These are phyloP conservation scores for Dryomyza anilis DNA, from an alignment of 2,888 invertebrate genomes.

Conservation along the genomic window DNA sequence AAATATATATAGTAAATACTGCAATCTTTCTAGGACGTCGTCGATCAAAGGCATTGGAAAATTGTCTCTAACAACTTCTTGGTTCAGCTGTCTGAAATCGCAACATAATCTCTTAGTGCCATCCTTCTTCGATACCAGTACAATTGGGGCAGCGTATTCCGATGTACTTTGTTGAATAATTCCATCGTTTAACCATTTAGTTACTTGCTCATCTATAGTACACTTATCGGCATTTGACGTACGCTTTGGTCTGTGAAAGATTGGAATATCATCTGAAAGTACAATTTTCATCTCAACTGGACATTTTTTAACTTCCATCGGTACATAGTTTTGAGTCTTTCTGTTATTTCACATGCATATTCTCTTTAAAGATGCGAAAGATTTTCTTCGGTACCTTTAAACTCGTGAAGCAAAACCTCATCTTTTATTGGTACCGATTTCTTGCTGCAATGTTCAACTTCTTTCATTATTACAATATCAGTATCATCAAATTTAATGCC, in stretches of 20 bases:
- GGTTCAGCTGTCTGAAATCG: slow-evolving; percentile 35
- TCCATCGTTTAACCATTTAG: neutral
- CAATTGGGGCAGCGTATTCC: neutral
- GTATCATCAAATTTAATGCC: neutral
- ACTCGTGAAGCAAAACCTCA: neutral
- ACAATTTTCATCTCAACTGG: slow-evolving; percentile 26
- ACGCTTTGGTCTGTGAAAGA: slow-evolving; percentile 18
- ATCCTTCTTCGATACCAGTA: neutral
- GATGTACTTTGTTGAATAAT: neutral
- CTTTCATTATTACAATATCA: no score
- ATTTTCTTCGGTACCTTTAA: neutral
- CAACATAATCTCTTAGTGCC: slow-evolving; percentile 24
- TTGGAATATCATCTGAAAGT: slow-evolving; percentile 23
- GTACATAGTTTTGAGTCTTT: neutral
- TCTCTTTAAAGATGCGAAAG: no score
- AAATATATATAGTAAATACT: neutral
- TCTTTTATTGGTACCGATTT: neutral
- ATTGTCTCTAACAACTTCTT: slow-evolving; percentile 33
- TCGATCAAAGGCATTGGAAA: slow-evolving; percentile 34
- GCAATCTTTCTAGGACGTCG: slow-evolving; percentile 29
- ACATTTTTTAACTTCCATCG: neutral
- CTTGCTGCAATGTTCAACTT: neutral
- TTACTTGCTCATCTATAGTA: slow-evolving; percentile 43
- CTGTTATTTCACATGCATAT: no score
- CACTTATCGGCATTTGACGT: slow-evolving; percentile 32